Percentiles rank a stretch among this genome's conserved stretches.
Evolutionary conservation across 2,888 invertebrate genomes (phyloP).

Genomic region (Itoplectis maculator): DNA sequence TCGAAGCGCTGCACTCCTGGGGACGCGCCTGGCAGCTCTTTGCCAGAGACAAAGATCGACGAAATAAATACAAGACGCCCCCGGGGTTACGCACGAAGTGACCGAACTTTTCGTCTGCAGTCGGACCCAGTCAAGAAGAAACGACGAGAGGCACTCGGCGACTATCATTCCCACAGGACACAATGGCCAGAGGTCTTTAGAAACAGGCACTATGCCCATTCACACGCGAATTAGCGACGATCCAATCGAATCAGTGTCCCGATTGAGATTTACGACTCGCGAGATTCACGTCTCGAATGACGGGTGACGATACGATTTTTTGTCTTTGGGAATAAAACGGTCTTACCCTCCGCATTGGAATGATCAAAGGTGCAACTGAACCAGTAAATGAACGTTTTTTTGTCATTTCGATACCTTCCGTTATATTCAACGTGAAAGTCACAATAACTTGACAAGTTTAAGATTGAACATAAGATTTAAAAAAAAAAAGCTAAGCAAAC

Average conservation of each 20-base stretch:
- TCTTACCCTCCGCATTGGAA: neutral
- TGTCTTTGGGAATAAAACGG: neutral
- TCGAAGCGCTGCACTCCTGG: constrained; percentile 1
- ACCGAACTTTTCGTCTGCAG: neutral
- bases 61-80: constrained; percentile 17
- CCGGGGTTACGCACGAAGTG: neutral
- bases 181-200: constrained; percentile 63
- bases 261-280: constrained; percentile 68
- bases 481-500: too few relatives aligned
- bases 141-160: constrained; percentile 30
- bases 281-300: constrained; percentile 23
- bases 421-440: neutral
- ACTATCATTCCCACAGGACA: constrained; percentile 57
- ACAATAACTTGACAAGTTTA: too few relatives aligned
- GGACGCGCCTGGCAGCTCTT: constrained; percentile 7
- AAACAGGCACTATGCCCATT: constrained; percentile 60
- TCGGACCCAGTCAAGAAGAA: constrained; percentile 10
- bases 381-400: neutral
- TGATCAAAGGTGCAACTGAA: neutral
- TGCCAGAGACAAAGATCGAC: constrained; percentile 18
- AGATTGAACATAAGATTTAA: too few relatives aligned
- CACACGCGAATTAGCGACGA: constrained; percentile 65
- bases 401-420: neutral
- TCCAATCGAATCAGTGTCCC: constrained; percentile 59
- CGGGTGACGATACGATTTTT: constrained; percentile 19